Evolutionary conservation across 1,140 invertebrate species (phyloP), one percentile per base, ranked within the genome.

Genomic region (Drosophila littoralis): DNA sequence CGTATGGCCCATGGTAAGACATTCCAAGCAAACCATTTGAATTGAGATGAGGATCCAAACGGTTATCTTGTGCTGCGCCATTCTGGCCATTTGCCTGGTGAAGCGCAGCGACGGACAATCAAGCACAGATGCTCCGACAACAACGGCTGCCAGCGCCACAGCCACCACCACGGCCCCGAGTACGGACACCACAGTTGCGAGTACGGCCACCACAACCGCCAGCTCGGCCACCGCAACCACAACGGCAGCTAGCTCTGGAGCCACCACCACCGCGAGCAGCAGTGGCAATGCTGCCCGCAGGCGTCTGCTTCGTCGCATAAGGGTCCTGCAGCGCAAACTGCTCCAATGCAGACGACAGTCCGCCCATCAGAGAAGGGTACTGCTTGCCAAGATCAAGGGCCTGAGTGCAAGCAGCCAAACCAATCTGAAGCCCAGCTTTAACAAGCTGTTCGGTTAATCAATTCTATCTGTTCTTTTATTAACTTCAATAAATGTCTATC

Each of bases 11-110:
- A 12, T 15, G 17, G 40, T 28, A 32, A 15, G 36, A 7, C 51
- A 60, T 52, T 60, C 15, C 12, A 55, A 10, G 5, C 5, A 36
- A 28, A 22, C 7, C 8, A 40, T 22, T 15, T 9, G 4, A 35
- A 32, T 50, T 12, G 45, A n/a, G 9, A 66, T 70, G 67, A 64
- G 13, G 43, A 35, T 42, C 22, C 40, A 32, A 70, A 46, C 35
- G 0, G 9, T 64, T 55, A 8, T 48, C 13, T 33, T 70, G n/a
- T n/a, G 40, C 17, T 65, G 45, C 6, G 17, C 38, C 12, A 10
- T 72, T 0, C 4, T 71, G 59, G 43, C 43, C 13, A 8, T 71
- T 17, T 52, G n/a, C 32, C 33, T 46, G 32, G n/a, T 52, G 2
- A 42, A 32, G 4, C 33, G 63, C 7, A 52, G 50, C 42, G 22